Conservation (phyloP, 2,888 invertebrate species). For the Eupithecia pulchellata region DNA sequence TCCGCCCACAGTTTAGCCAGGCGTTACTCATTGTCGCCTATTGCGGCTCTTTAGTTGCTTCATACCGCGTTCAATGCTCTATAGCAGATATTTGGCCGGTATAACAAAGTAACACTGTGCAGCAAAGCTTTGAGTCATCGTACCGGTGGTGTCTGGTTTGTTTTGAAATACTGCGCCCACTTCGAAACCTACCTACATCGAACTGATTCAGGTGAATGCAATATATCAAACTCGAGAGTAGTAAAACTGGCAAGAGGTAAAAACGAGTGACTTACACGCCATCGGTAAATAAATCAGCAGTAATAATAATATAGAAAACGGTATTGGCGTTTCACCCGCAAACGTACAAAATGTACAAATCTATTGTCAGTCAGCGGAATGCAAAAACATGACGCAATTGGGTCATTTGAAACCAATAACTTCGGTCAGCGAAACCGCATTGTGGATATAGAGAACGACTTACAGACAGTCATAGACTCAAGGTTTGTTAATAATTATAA, state of each 20-base stretch:
- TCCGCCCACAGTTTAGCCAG: constrained; percentile 61
- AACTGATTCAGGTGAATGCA: constrained; percentile 5
- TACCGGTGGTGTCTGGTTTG: constrained; percentile 19
- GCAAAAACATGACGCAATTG: constrained; percentile 74
- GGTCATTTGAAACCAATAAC: constrained; percentile 78
- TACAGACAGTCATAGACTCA: constrained; percentile 10
- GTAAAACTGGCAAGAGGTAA: neutral
- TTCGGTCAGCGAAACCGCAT: constrained; percentile 72
- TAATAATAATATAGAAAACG: constrained; percentile 42
- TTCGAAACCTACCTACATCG: neutral
- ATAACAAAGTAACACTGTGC: constrained; percentile 21
- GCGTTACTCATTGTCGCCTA: constrained; percentile 78
- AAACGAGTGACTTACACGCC: constrained; percentile 26
- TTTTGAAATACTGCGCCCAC: constrained; percentile 18
- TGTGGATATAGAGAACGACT: constrained; percentile 64
- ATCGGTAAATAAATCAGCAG: constrained; percentile 22
- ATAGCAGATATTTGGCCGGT: constrained; percentile 24
- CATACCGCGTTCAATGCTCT: constrained; percentile 25
- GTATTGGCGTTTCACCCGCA: constrained; percentile 57
- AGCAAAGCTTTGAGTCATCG: constrained; percentile 27
- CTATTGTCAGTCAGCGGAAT: constrained; percentile 74
- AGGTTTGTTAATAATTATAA: constrained; percentile 4
- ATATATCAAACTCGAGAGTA: constrained; percentile 8
- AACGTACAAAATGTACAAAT: constrained; percentile 66
- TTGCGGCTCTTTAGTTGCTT: constrained; percentile 53